Base-by-base conservation (phyloP, 2,797 vertebrate genomes). In the Helarctos malayanus region DNA sequence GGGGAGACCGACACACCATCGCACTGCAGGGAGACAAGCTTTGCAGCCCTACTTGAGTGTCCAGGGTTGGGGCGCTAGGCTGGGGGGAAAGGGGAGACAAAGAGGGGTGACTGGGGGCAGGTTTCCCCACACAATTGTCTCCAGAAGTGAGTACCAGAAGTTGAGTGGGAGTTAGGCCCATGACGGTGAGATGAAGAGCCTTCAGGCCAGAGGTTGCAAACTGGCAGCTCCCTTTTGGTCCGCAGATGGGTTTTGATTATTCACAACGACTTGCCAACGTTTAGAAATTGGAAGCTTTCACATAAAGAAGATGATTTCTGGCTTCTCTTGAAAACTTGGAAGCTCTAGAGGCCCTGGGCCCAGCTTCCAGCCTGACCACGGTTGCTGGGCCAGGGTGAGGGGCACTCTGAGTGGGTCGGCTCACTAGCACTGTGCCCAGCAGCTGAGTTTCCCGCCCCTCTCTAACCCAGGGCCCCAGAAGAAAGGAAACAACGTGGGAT, bases 271-370 rank as follows among this genome's bases (percentile, higher is more conserved):
- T 63, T 45, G 41, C 52, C n/a, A 76, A 69, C 12, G 29, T 75
- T 89, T 92, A 94, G 73, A 63, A 89, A 71, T 14, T 15, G 57
- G 81, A 52, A 97, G 32, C 54, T 61, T 81, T 76, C 73, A 13
- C 10, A 56, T 19, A 25, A 75, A 63, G 38, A 41, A 35, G 35
- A 81, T 49, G 19, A 49, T 82, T 61, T 68, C 52, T 57, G 54
- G 3, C 25, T 87, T 87, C 35, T 91, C 54, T 65, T 65, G 61
- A 88, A 49, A 79, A 71, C 47, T 5, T 9, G 25, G 68, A 69
- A 63, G 25, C 49, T 73, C 61, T 93, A 25, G 29, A 79, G 81
- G 49, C 27, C 4, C 2, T 2, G 6, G 32, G 45, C 14, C 61
- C 61, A 73, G n/a, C 61, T 59, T 92, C 63, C 49, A 35, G 41